Conservation (phyloP, 2,113 vertebrate genomes). For the Thunnus thynnus region DNA sequence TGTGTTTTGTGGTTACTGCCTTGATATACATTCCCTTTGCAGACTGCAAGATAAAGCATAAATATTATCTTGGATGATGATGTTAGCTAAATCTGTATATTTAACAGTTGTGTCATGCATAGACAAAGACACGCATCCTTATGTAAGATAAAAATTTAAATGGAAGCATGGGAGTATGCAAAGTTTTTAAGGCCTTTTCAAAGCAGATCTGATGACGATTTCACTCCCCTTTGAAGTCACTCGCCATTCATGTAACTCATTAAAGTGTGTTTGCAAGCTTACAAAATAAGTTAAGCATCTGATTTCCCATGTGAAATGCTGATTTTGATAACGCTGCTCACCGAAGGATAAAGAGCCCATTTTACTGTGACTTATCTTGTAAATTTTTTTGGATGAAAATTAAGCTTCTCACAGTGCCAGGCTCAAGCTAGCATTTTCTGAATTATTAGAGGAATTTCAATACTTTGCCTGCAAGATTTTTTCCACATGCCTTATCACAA, state of each 20-base stretch:
- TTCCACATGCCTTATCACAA: constrained; percentile 15
- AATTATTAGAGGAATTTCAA: constrained; percentile 50
- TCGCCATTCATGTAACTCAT: constrained; percentile 41
- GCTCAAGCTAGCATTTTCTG: constrained; percentile 46
- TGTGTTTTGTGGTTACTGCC: background rate
- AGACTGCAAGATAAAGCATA: background rate
- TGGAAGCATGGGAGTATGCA: background rate
- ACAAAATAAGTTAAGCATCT: constrained; percentile 23
- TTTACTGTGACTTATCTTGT: constrained; percentile 71
- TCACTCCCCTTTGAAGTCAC: constrained; percentile 36
- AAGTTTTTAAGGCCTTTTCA: constrained; percentile 19
- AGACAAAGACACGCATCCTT: constrained; percentile 2
- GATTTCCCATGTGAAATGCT: constrained; percentile 44
- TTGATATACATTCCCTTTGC: constrained; percentile 19
- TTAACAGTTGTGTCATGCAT: background rate
- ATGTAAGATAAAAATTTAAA: background rate
- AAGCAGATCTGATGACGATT: constrained; percentile 43
- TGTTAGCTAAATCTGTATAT: background rate
- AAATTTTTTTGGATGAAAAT: constrained; percentile 52
- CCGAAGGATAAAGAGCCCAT: constrained; percentile 48
- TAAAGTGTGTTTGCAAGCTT: constrained; percentile 48
- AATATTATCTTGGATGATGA: constrained; percentile 8
- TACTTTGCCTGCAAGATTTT: constrained; percentile 24
- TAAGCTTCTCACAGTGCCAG: constrained; percentile 48
- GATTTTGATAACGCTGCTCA: constrained; percentile 60